Evolutionary conservation across 2,797 vertebrate species (phyloP), one percentile per base, ranked within the genome.

Genomic region (Rhabdomys pumilio): DNA sequence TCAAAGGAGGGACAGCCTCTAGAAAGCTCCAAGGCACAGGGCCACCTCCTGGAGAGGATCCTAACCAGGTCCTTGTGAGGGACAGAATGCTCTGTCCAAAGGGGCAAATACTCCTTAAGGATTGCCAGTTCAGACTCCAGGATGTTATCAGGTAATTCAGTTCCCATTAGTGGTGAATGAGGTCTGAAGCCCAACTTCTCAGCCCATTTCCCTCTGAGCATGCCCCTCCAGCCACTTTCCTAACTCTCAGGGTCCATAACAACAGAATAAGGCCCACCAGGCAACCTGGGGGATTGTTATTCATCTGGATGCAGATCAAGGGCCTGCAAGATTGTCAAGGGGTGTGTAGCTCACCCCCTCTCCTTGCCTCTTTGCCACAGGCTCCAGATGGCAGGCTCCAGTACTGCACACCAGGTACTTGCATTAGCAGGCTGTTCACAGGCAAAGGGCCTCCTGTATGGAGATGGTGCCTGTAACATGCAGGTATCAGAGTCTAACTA

Each of bases 401-500:
- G n/a, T 7, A 4, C 57, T 47, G 29, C 41, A 53, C 13, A 65
- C 31, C 8, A 53, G 75, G 19, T 14, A 26, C 72, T 47, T 7
- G 13, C 34, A 55, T 47, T n/a, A 59, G 84, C 15, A 61, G 24
- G 44, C 44, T 86, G 44, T 59, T 77, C 94, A 53, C 2, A 73
- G 31, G 8, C 20, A 14, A 26, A 72, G 63, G n/a, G 53, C 69
- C 57, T 53, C 15, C 59, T 72, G 38, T 77, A 4, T 59, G 24
- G 29, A 82, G 31, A 73, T 9, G 88, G 11, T 44, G 31, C 57
- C 50, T 65, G 7, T 24, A 38, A 31, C 57, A 6, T n/a, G 83
- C 86, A 73, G 53, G 75, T 15, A 57, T n/a, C 24, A 72, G 96
- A 57, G 38, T 89, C 84, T 76, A 65, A 84, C 26, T 24, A 63